Percentiles rank a stretch among this genome's conserved stretches.
phyloP scores from a whole-genome alignment of 2,888 invertebrate species.

The Nomada ruficornis region DNA sequence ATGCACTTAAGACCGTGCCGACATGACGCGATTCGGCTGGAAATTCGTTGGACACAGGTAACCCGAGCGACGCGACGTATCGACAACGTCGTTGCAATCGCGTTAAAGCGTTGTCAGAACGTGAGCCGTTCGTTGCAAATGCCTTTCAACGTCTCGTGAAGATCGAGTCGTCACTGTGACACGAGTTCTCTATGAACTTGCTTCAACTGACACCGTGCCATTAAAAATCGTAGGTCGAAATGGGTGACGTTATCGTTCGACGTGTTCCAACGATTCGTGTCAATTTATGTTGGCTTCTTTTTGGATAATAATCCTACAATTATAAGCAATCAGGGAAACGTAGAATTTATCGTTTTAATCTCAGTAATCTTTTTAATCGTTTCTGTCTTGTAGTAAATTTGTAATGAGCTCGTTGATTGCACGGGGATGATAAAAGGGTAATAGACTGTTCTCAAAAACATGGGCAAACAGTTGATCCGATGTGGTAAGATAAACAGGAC shows the following conservation, averaged over 20 bases:
- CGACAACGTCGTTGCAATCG: constrained; percentile 56
- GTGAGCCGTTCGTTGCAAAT: background rate
- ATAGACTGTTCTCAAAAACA: constrained; percentile 7
- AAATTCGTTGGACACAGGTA: constrained; percentile 49
- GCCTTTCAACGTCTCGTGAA: constrained; percentile 30
- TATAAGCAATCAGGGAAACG: too few relatives aligned
- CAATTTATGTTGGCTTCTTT: too few relatives aligned
- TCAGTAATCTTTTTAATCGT: too few relatives aligned
- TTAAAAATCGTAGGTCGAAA: background rate
- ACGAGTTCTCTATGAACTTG: background rate
- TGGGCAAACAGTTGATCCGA: constrained; percentile 8
- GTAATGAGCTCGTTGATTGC: background rate
- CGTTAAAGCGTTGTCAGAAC: constrained; percentile 58
- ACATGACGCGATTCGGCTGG: constrained; percentile 56
- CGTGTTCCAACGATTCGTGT: background rate
- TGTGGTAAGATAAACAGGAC: constrained; percentile 31
- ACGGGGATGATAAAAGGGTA: background rate
- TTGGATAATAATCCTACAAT: too few relatives aligned
- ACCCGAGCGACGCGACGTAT: constrained; percentile 18
- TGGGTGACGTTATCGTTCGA: background rate
- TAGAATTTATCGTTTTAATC: too few relatives aligned
- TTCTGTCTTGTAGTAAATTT: too few relatives aligned
- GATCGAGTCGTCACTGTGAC: constrained; percentile 45
- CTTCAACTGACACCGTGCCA: constrained; percentile 30
- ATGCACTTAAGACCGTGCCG: constrained; percentile 59